Percentiles rank a stretch among this genome's conserved stretches.
Evolutionary conservation across 2,113 vertebrate species (phyloP).

Genomic region (Henicopernis longicauda): DNA sequence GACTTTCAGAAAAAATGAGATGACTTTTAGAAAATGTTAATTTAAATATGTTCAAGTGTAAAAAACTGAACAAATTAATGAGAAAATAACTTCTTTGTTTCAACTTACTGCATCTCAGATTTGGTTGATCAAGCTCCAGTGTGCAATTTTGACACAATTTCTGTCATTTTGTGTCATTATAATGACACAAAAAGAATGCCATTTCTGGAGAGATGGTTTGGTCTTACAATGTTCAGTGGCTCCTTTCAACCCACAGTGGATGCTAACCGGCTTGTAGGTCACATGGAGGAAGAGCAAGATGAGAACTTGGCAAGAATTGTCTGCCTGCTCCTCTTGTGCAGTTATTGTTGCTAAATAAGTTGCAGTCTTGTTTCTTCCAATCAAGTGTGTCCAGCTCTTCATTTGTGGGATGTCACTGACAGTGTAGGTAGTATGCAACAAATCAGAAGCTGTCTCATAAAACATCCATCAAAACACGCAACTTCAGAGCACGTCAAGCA

Average conservation of each 20-base stretch:
- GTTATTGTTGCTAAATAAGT: neutral
- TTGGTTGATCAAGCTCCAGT: neutral
- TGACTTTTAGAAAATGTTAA: neutral
- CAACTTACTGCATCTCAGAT: neutral
- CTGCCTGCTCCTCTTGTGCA: neutral
- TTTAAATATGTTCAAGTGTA: neutral
- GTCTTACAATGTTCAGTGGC: neutral
- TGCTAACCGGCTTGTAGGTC: neutral
- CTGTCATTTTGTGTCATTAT: neutral
- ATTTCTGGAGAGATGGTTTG: neutral
- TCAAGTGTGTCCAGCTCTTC: neutral
- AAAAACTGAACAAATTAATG: neutral
- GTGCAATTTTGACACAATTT: neutral
- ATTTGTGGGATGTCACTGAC: neutral
- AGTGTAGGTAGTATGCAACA: neutral
- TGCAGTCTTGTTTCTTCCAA: neutral
- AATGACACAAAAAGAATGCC: neutral
- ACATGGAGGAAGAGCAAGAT: neutral
- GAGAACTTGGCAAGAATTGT: neutral
- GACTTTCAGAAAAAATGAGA: neutral
- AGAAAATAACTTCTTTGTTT: neutral
- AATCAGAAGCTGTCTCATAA: neutral
- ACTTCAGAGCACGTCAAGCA: neutral
- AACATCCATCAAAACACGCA: neutral
- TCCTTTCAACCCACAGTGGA: neutral